Base-by-base conservation (phyloP, 2,888 invertebrate genomes). In the Candidula unifasciata region DNA sequence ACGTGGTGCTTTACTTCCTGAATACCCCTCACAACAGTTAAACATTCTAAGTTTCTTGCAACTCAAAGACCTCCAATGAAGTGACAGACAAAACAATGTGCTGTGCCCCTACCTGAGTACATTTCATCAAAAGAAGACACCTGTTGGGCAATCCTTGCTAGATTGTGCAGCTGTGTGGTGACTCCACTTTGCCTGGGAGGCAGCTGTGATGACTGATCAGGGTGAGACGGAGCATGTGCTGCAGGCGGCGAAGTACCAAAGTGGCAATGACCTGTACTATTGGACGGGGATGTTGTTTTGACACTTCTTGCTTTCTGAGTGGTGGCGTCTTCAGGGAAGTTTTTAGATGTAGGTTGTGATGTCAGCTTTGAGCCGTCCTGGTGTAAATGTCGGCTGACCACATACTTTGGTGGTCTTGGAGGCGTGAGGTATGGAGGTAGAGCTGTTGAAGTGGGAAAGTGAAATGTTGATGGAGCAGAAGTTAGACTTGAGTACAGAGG, bases 61-160 rank as follows among this genome's bases (percentile, higher is more conserved):
- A 44, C 44, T 44, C 13, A 10, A 44, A 10, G 44, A 10, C 13
- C 44, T 44, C 13, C 8, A 44, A 44, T 44, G 13, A 44, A 44
- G 44, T 44, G 13, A 44, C 6, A 44, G 44, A 44, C 44, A 44
- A 44, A n/a, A 44, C 44, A 44, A 13, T 44, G 13, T 13, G 13
- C 44, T 10, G 44, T 10, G 44, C 13, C 44, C 44, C 44, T 44
- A 66, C 37, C 71, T 27, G 60, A 54, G 21, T 57, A 69, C 13
- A 57, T 27, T 13, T n/a, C 3, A 52, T 60, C 35, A 37, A 1
- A n/a, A 24, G 37, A 30, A 60, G 33, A 35, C 5, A 60, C 37
- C 6, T 66, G 52, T 21, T 77, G 69, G 35, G 77, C n/a, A 16
- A 78, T 54, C 68, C 66, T 57, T 37, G 82, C 76, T 33, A 76